A percentile compares a stretch with the other conserved stretches of the same genome.
These are phyloP conservation scores for Neodiprion lecontei DNA, from an alignment of 1,140 invertebrate genomes.

Conservation along the genomic window DNA sequence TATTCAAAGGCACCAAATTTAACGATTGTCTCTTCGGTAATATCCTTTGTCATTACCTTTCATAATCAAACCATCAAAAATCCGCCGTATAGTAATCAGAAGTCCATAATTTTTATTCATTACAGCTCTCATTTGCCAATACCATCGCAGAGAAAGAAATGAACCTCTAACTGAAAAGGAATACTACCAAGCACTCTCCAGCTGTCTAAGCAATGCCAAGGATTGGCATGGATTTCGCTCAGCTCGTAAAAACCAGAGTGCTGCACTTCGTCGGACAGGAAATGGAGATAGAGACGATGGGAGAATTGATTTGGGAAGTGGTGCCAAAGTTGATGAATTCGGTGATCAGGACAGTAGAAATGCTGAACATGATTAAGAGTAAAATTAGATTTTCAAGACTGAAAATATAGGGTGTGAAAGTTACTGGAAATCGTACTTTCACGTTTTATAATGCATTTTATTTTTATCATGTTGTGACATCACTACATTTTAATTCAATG, in stretches of 20 bases:
- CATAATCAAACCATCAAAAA: background rate
- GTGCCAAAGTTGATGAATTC: background rate
- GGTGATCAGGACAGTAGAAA: background rate
- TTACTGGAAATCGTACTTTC: no score
- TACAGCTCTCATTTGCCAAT: background rate
- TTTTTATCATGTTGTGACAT: no score
- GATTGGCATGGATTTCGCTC: background rate
- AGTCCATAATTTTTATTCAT: background rate
- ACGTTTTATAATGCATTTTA: no score
- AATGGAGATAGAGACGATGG: background rate
- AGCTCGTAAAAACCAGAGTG: background rate
- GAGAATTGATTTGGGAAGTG: background rate
- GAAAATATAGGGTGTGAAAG: background rate
- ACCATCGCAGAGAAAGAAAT: background rate
- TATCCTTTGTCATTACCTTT: background rate
- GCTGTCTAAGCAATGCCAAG: background rate
- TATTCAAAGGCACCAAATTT: background rate
- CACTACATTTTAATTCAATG: no score
- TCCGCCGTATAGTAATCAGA: background rate
- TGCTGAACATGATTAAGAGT: background rate
- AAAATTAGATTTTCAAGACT: background rate
- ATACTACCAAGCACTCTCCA: conserved; percentile 1
- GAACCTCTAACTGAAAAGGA: background rate
- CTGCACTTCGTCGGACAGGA: background rate
- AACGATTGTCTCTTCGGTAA: background rate